These are phyloP conservation scores for Crotalus horridus DNA, from an alignment of 2,113 vertebrate species.

Conservation along the genomic window DNA sequence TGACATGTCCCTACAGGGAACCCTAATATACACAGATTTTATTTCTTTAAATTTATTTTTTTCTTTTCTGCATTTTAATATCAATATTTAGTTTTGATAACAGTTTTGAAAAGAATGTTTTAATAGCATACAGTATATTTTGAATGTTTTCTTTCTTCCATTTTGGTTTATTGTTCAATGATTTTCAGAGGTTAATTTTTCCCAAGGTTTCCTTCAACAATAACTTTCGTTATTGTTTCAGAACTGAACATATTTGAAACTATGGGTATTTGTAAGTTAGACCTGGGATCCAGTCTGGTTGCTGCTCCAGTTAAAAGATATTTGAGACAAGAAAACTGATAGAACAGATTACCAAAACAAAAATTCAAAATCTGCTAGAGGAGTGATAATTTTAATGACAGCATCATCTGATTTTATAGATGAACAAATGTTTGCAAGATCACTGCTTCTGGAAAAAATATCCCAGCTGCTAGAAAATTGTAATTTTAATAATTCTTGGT, in stretches of 20 bases:
- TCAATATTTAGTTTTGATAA: not conserved
- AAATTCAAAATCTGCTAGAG: not conserved
- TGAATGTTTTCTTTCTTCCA: not conserved
- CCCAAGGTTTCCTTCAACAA: not conserved
- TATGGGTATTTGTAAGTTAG: not conserved
- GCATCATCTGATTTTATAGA: not conserved
- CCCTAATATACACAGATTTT: not conserved
- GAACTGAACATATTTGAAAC: not conserved
- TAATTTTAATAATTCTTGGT: too few relatives aligned
- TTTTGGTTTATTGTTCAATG: not conserved
- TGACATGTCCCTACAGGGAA: not conserved
- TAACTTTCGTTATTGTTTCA: not conserved
- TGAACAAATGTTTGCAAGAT: not conserved
- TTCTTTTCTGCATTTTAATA: not conserved
- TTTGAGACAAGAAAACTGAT: not conserved
- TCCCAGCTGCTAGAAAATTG: too few relatives aligned
- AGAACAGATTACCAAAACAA: not conserved
- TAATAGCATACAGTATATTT: not conserved
- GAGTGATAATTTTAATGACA: not conserved
- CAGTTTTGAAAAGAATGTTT: not conserved
- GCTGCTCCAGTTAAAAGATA: not conserved
- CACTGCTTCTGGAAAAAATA: too few relatives aligned
- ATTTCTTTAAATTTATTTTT: not conserved
- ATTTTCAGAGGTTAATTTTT: not conserved
- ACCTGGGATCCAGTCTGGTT: not conserved